Evolutionary conservation across 2,888 invertebrate species (phyloP), one percentile per base, ranked within the genome.

Genomic region (Orthosia cruda): DNA sequence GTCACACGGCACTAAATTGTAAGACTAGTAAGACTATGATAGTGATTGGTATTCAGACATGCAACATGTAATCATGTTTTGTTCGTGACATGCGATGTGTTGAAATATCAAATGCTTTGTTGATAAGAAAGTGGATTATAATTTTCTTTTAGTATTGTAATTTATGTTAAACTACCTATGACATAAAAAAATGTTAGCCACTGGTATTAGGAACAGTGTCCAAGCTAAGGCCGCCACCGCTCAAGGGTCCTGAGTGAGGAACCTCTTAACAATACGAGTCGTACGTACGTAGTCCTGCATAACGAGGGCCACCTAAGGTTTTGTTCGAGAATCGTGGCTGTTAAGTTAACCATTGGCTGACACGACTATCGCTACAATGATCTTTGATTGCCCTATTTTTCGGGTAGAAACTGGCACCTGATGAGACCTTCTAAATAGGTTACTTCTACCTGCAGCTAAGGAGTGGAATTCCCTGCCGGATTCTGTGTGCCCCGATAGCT

Each of bases 1-100:
- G 66, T 78, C 78, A 83, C 58, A 65, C 32, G 32, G 9, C 40
- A 67, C 45, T 26, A 64, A 72, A 70, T 71, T 54, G 45, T 68
- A 61, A n/a, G 16, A 66, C 13, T 32, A 20, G 45, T 68, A 61
- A n/a, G 16, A 66, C 13, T 32, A 20, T 45, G 20, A 23, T 58
- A 67, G n/a, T 64, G 32, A 71, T 86, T 79, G 50, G 50, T 83
- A 87, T 84, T 87, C 68, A 71, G 65, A 26, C 81, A 62, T 70
- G 77, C 62, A 54, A 68, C 23, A 23, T 65, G 20, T 64, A 71
- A 77, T 77, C 63, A 74, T 79, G 70, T 73, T 72, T 71, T 72
- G 77, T 71, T 80, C 86, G 57, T 81, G 77, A 47, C 59, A 59
- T 59, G 63, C 63, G 61, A 70, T 70, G 73, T 74, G 62, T 73